These are phyloP conservation scores for Todiramphus chloris DNA, from an alignment of 2,113 vertebrate genomes.

Conservation along the genomic window DNA sequence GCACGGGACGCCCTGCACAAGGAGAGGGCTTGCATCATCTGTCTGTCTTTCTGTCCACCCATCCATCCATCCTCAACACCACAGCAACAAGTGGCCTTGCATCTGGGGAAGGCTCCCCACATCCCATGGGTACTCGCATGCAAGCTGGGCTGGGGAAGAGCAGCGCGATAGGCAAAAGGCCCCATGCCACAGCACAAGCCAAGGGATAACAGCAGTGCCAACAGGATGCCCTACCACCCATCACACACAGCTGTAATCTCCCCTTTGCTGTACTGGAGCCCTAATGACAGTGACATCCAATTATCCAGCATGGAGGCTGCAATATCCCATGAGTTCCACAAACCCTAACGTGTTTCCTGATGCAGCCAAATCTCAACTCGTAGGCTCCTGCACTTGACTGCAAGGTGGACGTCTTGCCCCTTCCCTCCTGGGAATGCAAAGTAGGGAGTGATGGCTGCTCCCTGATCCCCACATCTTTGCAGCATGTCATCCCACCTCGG, in stretches of 20 bases:
- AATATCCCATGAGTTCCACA: background rate
- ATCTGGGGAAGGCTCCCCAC: background rate
- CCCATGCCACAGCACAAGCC: accelerated
- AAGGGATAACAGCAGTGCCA: background rate
- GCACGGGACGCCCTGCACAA: background rate
- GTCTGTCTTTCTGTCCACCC: background rate
- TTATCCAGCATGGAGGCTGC: background rate
- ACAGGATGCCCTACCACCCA: background rate
- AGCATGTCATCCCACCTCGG: background rate
- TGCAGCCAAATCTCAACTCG: background rate
- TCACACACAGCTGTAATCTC: background rate
- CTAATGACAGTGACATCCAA: background rate
- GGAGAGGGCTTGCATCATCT: accelerated
- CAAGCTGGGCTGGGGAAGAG: background rate
- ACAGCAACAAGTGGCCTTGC: background rate
- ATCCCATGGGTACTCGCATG: accelerated
- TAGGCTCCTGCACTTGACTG: background rate
- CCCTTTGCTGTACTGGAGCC: background rate
- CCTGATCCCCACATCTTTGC: accelerated
- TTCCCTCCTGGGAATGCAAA: background rate
- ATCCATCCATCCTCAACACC: background rate
- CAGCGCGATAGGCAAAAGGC: accelerated
- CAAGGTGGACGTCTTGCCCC: background rate
- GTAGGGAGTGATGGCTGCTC: background rate
- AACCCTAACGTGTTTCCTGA: accelerated